Conservation (phyloP, 2,113 vertebrate genomes). For the Ornithorhynchus anatinus region DNA sequence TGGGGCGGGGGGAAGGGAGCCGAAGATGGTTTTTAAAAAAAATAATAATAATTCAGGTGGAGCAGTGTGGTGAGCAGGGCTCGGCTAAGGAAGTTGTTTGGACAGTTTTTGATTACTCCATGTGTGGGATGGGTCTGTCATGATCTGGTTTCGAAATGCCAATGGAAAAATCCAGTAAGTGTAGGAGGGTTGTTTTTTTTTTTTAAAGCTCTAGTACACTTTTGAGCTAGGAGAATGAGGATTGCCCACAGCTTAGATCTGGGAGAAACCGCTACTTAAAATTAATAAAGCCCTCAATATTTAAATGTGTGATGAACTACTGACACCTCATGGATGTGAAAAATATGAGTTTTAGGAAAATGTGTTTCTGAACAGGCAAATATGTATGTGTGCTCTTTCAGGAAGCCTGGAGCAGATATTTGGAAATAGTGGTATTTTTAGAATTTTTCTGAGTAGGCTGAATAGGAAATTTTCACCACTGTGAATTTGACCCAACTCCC, state of each 20-base stretch:
- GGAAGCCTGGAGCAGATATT: too few species aligned
- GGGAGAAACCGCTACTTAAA: too few species aligned
- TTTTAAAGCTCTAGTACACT: background rate
- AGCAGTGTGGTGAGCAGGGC: background rate
- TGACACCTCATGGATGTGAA: conserved; percentile 54
- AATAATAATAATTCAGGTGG: background rate
- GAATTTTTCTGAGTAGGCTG: too few species aligned
- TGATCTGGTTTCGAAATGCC: background rate
- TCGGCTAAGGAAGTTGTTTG: background rate
- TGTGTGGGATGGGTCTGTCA: background rate
- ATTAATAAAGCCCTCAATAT: conserved; percentile 1
- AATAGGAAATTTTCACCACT: too few species aligned
- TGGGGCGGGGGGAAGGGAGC: too few species aligned
- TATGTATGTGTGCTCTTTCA: too few species aligned
- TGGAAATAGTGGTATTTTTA: too few species aligned
- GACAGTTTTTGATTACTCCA: background rate
- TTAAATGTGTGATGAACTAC: conserved; percentile 41
- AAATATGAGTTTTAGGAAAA: conserved; percentile 6
- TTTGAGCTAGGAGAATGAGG: background rate
- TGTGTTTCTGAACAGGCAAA: background rate
- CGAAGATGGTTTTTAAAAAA: too few species aligned
- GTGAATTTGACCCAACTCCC: too few species aligned
- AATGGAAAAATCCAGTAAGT: background rate
- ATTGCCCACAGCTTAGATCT: too few species aligned
- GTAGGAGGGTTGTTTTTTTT: background rate